Conservation (phyloP, 2,113 vertebrate genomes). For the Coracopsis vasa region DNA sequence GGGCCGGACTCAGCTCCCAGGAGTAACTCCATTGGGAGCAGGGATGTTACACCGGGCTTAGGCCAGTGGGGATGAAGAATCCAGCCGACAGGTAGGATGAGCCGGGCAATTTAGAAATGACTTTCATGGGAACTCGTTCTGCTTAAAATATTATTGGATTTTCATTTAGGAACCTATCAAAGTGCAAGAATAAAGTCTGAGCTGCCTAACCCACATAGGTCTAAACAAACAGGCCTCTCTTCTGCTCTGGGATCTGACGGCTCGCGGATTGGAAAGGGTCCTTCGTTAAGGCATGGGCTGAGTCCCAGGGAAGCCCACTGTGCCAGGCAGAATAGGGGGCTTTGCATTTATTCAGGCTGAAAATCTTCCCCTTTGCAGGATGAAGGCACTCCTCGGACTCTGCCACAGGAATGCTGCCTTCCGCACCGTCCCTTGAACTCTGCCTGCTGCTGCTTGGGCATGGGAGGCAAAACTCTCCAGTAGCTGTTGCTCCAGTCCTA, state of each 20-base stretch:
- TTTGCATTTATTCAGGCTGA: conserved; percentile 12
- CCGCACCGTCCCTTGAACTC: neutral
- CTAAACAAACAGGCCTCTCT: conserved; percentile 59
- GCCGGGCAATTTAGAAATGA: conserved; percentile 53
- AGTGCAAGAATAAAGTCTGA: conserved; percentile 60
- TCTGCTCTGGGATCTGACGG: conserved; percentile 2
- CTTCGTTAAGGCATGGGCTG: neutral
- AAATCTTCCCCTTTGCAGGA: neutral
- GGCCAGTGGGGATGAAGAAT: conserved; percentile 48
- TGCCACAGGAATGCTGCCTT: neutral
- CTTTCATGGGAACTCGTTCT: conserved; percentile 68
- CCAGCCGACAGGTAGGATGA: conserved; percentile 66
- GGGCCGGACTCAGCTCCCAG: neutral
- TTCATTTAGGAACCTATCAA: conserved; percentile 68
- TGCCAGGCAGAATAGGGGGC: neutral
- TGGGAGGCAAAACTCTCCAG: rapidly evolving
- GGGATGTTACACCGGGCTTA: neutral
- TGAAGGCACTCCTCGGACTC: neutral
- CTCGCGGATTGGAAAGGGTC: neutral
- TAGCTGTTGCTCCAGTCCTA: neutral
- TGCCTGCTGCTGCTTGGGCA: neutral
- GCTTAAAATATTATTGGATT: conserved; percentile 70
- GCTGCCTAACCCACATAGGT: conserved; percentile 63
- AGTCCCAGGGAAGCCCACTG: conserved; percentile 3
- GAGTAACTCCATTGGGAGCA: neutral